phyloP scores from a whole-genome alignment of 2,888 invertebrate species.

The Cerceris rybyensis region DNA sequence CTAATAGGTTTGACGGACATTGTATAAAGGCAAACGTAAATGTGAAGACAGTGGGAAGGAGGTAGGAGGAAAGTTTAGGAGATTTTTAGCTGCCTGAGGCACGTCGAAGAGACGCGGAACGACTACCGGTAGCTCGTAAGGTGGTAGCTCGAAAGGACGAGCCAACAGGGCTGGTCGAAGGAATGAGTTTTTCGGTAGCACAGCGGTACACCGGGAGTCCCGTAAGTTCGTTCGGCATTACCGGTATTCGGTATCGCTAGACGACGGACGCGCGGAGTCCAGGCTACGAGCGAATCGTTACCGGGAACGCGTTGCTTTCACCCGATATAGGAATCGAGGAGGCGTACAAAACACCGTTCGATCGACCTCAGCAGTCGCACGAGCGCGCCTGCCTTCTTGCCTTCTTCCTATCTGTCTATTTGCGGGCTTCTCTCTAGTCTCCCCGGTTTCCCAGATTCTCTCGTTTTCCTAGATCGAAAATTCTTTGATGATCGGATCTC shows the following conservation, averaged over 20 bases:
- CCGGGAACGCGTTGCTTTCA: constrained; percentile 63
- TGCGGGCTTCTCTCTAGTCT: background rate
- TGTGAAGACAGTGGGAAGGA: too few species aligned
- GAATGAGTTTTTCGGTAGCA: constrained; percentile 59
- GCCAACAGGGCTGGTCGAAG: constrained; percentile 4
- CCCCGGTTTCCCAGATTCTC: too few species aligned
- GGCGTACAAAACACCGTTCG: constrained; percentile 62
- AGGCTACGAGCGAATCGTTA: constrained; percentile 45
- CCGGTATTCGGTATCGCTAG: constrained; percentile 49
- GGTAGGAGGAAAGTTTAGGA: too few species aligned
- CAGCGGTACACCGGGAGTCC: constrained; percentile 73
- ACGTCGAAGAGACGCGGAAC: constrained; percentile 26
- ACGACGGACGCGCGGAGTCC: constrained; percentile 50
- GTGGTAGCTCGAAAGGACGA: constrained; percentile 2
- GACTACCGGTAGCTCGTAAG: background rate
- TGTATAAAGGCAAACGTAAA: too few species aligned
- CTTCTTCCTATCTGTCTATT: background rate
- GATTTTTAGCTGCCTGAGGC: background rate
- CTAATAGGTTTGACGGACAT: too few species aligned
- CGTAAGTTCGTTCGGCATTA: constrained; percentile 70
- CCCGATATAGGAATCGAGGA: constrained; percentile 65
- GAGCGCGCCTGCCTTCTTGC: background rate
- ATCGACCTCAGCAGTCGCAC: constrained; percentile 39
- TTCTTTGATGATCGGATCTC: background rate
- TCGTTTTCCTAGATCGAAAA: too few species aligned